A percentile compares a stretch with the other conserved stretches of the same genome.
These are phyloP conservation scores for Eupeodes latifasciatus DNA, from an alignment of 2,888 invertebrate species.

Conservation along the genomic window DNA sequence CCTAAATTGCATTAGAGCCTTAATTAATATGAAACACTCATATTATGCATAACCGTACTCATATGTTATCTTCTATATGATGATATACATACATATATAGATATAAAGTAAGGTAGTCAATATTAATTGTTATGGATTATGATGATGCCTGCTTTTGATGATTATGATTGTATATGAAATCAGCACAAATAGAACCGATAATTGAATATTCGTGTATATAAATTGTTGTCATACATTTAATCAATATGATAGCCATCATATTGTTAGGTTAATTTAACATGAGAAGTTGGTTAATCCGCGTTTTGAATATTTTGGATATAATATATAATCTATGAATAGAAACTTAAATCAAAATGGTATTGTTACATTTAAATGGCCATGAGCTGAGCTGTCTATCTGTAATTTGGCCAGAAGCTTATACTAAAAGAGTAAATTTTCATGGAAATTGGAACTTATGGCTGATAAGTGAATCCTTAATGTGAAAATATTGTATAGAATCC, in stretches of 20 bases:
- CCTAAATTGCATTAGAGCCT: conserved; percentile 40
- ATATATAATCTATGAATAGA: no score
- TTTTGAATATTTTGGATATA: background rate
- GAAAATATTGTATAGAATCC: no score
- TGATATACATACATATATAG: no score
- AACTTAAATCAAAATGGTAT: background rate
- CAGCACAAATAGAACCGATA: conserved; percentile 12
- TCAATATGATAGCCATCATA: background rate
- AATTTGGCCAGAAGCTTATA: no score
- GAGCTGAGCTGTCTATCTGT: no score
- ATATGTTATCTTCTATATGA: no score
- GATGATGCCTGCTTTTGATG: background rate
- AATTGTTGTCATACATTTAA: conserved; percentile 5
- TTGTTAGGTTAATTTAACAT: background rate
- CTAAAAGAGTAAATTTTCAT: no score
- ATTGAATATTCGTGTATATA: conserved; percentile 42
- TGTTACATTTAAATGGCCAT: no score
- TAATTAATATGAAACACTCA: conserved; percentile 39
- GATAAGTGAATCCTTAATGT: no score
- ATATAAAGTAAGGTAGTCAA: background rate
- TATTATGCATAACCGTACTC: no score
- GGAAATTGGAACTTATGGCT: no score
- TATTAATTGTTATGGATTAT: conserved; percentile 42
- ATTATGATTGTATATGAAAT: background rate
- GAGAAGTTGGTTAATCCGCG: background rate